Conservation (phyloP, 2,113 vertebrate species). For the Anarhynchus alexandrinus region DNA sequence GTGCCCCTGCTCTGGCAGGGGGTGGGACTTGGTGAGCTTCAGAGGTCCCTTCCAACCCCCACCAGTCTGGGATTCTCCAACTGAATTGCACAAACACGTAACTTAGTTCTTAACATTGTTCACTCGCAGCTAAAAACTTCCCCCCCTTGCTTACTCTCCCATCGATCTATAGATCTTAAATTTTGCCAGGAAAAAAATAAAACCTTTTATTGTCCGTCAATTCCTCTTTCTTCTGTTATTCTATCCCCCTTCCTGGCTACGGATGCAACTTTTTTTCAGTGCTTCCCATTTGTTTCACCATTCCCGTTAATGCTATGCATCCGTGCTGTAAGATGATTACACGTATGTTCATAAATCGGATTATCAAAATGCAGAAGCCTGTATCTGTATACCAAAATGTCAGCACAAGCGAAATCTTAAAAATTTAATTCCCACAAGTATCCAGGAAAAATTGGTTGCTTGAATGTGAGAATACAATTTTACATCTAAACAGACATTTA, state of each 20-base stretch:
- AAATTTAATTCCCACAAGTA: background rate
- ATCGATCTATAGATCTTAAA: background rate
- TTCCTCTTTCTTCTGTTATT: background rate
- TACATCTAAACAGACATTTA: background rate
- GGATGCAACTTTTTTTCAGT: background rate
- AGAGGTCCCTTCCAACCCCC: too few species aligned
- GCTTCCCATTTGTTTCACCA: background rate
- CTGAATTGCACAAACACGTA: background rate
- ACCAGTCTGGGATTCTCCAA: background rate
- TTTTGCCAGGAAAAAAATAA: background rate
- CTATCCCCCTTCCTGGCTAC: background rate
- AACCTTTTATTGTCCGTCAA: background rate
- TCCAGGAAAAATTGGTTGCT: background rate
- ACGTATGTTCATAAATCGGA: background rate
- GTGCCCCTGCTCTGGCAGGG: too few species aligned
- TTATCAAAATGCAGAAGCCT: background rate
- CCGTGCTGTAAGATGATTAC: accelerated
- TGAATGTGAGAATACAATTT: background rate
- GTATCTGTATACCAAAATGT: background rate
- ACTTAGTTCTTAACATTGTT: background rate
- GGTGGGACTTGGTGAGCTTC: too few species aligned
- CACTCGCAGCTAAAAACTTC: background rate
- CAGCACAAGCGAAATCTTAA: background rate
- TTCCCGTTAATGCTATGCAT: too few species aligned
- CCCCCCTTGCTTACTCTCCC: background rate